Percentiles rank a stretch among this genome's conserved stretches.
Evolutionary conservation across 2,113 vertebrate species (phyloP).

Genomic region (Ellobius talpinus): DNA sequence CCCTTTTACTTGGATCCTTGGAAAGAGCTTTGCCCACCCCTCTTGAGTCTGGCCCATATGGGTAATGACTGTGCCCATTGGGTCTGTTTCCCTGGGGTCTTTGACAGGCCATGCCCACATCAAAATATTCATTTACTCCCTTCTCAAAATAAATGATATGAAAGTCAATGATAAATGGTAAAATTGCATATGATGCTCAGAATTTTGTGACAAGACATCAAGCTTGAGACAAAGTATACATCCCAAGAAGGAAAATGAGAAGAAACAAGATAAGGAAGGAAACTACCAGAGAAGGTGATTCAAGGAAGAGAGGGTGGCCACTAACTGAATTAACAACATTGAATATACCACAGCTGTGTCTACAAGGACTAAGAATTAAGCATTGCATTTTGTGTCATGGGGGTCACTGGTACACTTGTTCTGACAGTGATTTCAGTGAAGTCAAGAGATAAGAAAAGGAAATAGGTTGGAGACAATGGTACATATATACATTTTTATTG

Average conservation of each 20-base stretch:
- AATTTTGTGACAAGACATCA: neutral
- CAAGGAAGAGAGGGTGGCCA: neutral
- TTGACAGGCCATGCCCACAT: neutral
- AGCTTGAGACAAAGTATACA: neutral
- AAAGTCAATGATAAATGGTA: neutral
- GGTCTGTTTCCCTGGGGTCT: neutral
- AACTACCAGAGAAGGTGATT: neutral
- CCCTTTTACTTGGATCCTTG: neutral
- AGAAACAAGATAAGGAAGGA: neutral
- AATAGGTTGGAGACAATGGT: conserved; percentile 8
- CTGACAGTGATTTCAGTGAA: neutral
- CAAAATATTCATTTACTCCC: neutral
- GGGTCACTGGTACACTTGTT: neutral
- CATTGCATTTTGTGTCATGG: neutral
- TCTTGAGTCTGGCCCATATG: neutral
- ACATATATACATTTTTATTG: neutral
- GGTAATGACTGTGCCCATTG: neutral
- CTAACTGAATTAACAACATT: neutral
- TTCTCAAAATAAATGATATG: neutral
- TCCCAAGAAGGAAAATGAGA: neutral
- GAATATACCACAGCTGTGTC: neutral
- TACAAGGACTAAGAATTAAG: neutral
- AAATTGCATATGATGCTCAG: neutral
- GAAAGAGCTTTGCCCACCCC: neutral
- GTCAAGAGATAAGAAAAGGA: neutral